Base-by-base conservation (phyloP, 2,797 vertebrate genomes). In the Momotus momota region DNA sequence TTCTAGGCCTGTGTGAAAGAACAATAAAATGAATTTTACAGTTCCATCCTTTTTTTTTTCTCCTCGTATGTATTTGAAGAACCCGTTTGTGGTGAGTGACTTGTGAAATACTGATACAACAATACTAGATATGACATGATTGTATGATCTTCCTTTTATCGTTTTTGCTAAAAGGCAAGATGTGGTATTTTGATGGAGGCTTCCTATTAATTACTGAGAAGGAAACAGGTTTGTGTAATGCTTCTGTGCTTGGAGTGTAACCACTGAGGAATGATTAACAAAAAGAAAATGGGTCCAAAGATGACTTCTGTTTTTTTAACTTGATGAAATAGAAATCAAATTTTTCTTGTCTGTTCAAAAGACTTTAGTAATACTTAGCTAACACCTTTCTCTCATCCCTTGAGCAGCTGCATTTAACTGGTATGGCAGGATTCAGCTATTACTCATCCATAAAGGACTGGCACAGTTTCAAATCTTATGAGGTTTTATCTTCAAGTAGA, bases 341-440 rank as follows among this genome's bases (percentile, higher is more conserved):
- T n/a, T 94, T 83, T 70, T 90, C n/a, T 91, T 92, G 49, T 75
- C 48, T 73, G 64, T 69, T 88, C 40, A 80, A 52, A 94, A 72
- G 20, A 62, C n/a, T 75, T 71, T 12, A 61, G 31, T 81, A 65
- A 51, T 86, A n/a, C 23, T 60, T 90, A 77, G 27, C 83, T 58
- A 86, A 87, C 14, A 69, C 8, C 57, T 88, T 93, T 66, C 21
- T 84, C 23, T 93, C 16, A 26, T 38, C 35, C 70, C 64, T 79
- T 27, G 80, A 78, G 40, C 58, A 60, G 48, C 49, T 95, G 31
- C 38, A 67, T 88, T 84, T 86, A 90, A 77, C 43, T 64, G 45
- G 14, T 71, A 5, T 57, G 72, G 64, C 61, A 71, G 45, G 66
- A 88, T 83, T 94, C 61, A 86, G 33, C 22, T 66, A 33, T 87